Conservation (phyloP, 1,140 invertebrate genomes). For the Drosophila jambulina region DNA sequence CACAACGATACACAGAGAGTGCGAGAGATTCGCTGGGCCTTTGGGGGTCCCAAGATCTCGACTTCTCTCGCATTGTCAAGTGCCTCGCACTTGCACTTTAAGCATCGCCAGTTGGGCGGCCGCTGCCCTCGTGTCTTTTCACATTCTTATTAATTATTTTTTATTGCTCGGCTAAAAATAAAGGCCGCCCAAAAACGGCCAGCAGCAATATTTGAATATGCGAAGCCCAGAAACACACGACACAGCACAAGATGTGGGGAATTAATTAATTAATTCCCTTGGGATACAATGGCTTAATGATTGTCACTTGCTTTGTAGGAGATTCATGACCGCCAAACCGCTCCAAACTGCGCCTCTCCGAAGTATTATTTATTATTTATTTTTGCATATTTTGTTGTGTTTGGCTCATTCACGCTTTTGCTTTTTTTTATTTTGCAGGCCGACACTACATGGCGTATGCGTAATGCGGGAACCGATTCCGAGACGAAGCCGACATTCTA, state of each 20-base stretch:
- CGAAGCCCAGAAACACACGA: neutral
- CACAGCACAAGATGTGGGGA: neutral
- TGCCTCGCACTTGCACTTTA: slow-evolving; percentile 64
- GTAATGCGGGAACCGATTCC: slow-evolving; percentile 44
- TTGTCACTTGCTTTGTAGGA: slow-evolving; percentile 76
- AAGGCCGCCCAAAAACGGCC: slow-evolving; percentile 30
- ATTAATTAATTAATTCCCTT: slow-evolving; percentile 45
- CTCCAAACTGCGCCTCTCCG: slow-evolving; percentile 36
- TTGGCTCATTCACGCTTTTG: slow-evolving; percentile 41
- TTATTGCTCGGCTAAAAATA: slow-evolving; percentile 66
- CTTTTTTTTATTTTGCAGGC: slow-evolving; percentile 12
- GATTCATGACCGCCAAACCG: slow-evolving; percentile 61
- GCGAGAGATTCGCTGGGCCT: slow-evolving; percentile 11
- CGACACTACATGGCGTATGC: slow-evolving; percentile 70
- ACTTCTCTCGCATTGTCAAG: slow-evolving; percentile 46
- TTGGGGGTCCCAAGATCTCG: slow-evolving; percentile 3
- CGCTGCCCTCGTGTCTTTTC: slow-evolving; percentile 32
- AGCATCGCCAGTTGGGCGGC: slow-evolving; percentile 14
- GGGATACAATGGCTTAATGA: slow-evolving; percentile 5
- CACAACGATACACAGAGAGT: slow-evolving; percentile 42
- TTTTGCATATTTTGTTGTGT: slow-evolving; percentile 54
- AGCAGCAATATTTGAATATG: slow-evolving; percentile 22
- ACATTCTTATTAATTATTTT: slow-evolving; percentile 59
- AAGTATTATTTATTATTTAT: slow-evolving; percentile 35
- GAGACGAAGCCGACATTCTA: slow-evolving; percentile 44